These are phyloP conservation scores for Chymomyza amoena DNA, from an alignment of 2,888 invertebrate species.

Conservation along the genomic window DNA sequence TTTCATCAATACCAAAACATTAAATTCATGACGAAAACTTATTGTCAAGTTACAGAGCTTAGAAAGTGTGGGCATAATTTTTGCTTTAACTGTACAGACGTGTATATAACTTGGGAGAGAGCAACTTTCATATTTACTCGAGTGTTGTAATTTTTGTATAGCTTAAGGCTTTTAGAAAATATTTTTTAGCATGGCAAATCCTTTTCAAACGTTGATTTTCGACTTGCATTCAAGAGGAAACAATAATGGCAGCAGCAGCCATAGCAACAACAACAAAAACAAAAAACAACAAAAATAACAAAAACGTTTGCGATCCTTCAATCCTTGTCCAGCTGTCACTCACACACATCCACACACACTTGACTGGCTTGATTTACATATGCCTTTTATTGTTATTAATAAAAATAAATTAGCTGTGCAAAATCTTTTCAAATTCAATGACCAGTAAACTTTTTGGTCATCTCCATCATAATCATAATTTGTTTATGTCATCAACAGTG, in stretches of 20 bases:
- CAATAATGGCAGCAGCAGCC: background rate
- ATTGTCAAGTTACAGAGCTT: too few relatives aligned
- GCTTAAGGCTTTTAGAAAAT: slow-evolving; percentile 68
- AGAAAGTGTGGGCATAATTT: background rate
- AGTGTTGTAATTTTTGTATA: slow-evolving; percentile 71
- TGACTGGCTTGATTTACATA: slow-evolving; percentile 47
- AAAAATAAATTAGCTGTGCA: slow-evolving; percentile 50
- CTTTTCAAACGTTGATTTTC: slow-evolving; percentile 68
- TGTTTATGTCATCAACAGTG: too few relatives aligned
- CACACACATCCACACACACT: too few relatives aligned
- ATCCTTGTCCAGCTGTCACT: background rate
- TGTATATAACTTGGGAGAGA: background rate
- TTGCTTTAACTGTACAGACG: slow-evolving; percentile 1
- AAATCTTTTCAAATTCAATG: too few relatives aligned
- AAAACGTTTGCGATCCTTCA: background rate
- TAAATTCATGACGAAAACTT: too few relatives aligned
- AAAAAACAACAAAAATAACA: background rate
- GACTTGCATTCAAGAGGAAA: slow-evolving; percentile 38
- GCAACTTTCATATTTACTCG: slow-evolving; percentile 65
- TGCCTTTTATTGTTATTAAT: slow-evolving; percentile 68
- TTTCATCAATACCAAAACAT: too few relatives aligned
- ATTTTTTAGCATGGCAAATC: slow-evolving; percentile 69
- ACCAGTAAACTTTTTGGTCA: too few relatives aligned
- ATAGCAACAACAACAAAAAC: background rate
- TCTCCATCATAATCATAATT: too few relatives aligned